Base-by-base conservation (phyloP, 2,797 vertebrate species). In the Coregonus suidteri region DNA sequence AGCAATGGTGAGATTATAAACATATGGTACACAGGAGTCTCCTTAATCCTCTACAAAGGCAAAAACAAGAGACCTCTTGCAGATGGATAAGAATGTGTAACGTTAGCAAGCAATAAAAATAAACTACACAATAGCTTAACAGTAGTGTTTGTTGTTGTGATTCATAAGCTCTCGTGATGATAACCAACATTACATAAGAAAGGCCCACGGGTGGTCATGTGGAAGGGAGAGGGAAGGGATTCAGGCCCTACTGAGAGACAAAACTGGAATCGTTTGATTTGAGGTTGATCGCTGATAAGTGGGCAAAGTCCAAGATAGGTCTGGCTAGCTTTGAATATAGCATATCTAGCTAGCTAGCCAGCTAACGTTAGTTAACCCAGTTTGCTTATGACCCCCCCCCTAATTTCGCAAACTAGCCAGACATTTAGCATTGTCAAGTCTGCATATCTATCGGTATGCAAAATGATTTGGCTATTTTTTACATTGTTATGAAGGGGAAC, bases 151-250 rank as follows among this genome's bases (percentile, higher is more conserved):
- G n/a, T 72, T 51, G 41, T 52, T 35, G 51, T 59, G n/a, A 37
- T 65, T 16, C 37, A 14, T 69, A 31, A 65, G 31, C 54, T 64
- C 18, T 54, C 53, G 37, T 75, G 77, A 75, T 73, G 70, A 73
- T 52, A 51, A 3, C 18, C 56, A 7, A 20, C 65, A 37, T 78
- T 78, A 73, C 54, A 64, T 71, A 74, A 77, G 18, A 30, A 51
- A 47, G 62, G 13, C 70, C 9, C 41, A 9, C 41, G 20, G n/a
- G 35, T 34, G 56, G n/a, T 59, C 56, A 59, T 59, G 18, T 59
- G 14, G 6, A 59, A 20, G 3, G 52, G 74, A 5, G 41, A 16
- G 47, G 31, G 65, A 30, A 65, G 1, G 11, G 41, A 47, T 13
- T 47, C 13, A 34, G 30, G 9, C 9, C 14, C 11, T 31, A 15